Conservation (phyloP, 2,797 vertebrate species). For the Pogonophryne albipinna region DNA sequence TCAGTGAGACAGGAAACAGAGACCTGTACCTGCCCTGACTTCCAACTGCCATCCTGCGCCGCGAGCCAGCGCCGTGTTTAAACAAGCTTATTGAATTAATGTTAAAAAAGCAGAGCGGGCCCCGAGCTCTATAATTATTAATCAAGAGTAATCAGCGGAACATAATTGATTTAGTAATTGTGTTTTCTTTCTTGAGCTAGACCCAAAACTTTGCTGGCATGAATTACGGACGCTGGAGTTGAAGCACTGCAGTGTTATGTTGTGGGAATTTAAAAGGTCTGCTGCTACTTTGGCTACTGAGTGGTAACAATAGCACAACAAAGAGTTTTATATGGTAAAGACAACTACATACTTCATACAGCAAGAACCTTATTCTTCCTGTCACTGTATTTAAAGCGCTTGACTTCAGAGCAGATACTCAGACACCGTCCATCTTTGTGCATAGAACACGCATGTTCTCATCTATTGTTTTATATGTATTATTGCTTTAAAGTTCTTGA, state of each 20-base stretch:
- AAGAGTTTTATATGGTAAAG: background rate
- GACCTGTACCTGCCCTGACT: conserved; percentile 66
- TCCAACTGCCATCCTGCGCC: conserved; percentile 57
- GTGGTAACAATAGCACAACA: background rate
- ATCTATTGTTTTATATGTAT: background rate
- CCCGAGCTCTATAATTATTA: conserved; percentile 75
- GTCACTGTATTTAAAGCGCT: background rate
- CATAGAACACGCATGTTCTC: background rate
- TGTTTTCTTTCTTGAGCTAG: conserved; percentile 77
- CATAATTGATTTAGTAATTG: conserved; percentile 82
- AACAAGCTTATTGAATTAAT: conserved; percentile 80
- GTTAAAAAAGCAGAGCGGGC: conserved; percentile 67
- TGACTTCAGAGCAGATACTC: background rate
- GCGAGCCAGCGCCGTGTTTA: conserved; percentile 50
- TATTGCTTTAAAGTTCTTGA: background rate
- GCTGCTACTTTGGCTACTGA: conserved; percentile 2
- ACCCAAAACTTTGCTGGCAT: conserved; percentile 64
- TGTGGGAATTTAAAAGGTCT: conserved; percentile 42
- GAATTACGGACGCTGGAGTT: conserved; percentile 52
- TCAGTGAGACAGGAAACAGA: conserved; percentile 25
- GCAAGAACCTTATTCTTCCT: background rate
- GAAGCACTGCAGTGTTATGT: conserved; percentile 42
- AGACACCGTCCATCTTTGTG: background rate
- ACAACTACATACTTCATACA: background rate
- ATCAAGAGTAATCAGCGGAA: conserved; percentile 77